Percentiles rank a stretch among this genome's conserved stretches.
Conservation (phyloP, 2,113 vertebrate genomes). For the Apodemus sylvaticus region DNA sequence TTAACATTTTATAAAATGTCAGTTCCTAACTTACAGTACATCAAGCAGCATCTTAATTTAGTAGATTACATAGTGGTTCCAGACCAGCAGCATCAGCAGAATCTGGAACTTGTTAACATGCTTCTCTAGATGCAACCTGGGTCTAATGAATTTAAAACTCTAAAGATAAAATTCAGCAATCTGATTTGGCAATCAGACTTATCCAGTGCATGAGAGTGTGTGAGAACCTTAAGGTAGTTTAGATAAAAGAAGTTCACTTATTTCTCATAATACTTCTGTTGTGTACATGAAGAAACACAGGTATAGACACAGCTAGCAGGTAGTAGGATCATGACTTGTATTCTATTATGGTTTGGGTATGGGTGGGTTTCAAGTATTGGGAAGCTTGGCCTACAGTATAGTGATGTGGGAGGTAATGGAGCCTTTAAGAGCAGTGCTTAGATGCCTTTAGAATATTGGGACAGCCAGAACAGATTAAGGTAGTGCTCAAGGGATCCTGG, state of each 20-base stretch:
- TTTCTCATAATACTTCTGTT: not conserved
- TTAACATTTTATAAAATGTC: slow-evolving; percentile 35
- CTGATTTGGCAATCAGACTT: not conserved
- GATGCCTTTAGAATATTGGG: not conserved
- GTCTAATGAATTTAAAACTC: not conserved
- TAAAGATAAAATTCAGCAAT: not conserved
- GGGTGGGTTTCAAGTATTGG: not conserved
- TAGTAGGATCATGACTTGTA: not conserved
- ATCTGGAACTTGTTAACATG: slow-evolving; percentile 15
- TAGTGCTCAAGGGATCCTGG: not conserved
- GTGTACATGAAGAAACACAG: slow-evolving; percentile 38
- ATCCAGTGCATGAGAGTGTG: not conserved
- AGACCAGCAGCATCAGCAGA: not conserved
- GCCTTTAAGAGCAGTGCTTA: not conserved
- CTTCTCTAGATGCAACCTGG: not conserved
- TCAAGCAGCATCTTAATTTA: not conserved
- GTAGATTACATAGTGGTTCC: not conserved
- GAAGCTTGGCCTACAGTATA: not conserved
- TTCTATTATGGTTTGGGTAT: not conserved
- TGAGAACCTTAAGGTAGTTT: slow-evolving; percentile 23
- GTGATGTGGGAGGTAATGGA: not conserved
- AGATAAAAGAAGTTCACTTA: not conserved
- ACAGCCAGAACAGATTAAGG: not conserved
- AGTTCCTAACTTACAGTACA: not conserved
- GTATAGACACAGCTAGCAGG: not conserved